phyloP scores from a whole-genome alignment of 2,113 vertebrate species.

The Fukomys damarensis region DNA sequence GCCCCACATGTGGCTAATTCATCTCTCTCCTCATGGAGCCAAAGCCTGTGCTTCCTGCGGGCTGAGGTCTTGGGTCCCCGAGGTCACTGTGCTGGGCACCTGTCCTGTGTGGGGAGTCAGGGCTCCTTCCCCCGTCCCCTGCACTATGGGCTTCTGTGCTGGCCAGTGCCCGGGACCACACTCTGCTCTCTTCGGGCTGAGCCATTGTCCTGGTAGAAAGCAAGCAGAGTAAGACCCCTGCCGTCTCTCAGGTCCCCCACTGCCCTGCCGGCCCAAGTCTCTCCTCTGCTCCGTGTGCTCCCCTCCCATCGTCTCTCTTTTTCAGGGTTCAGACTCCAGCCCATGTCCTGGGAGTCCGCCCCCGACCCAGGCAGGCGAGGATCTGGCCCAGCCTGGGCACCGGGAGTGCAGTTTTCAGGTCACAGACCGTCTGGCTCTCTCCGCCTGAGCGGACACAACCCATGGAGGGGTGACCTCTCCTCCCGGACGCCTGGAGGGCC shows the following conservation, averaged over 20 bases:
- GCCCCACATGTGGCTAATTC: neutral
- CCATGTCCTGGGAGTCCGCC: neutral
- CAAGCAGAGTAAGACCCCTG: neutral
- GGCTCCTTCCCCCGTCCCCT: neutral
- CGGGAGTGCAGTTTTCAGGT: constrained; percentile 26
- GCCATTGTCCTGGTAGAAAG: neutral
- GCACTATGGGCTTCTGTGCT: neutral
- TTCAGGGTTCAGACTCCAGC: neutral
- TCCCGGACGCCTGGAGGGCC: constrained; percentile 67
- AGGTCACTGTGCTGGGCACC: neutral
- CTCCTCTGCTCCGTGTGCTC: neutral
- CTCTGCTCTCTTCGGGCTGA: neutral
- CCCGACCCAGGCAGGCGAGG: neutral
- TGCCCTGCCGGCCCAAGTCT: fast-evolving
- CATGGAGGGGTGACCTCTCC: constrained; percentile 54
- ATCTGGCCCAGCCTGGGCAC: neutral
- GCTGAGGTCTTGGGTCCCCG: neutral
- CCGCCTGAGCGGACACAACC: neutral
- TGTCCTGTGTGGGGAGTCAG: neutral
- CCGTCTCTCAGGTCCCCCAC: neutral
- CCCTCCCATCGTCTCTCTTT: neutral
- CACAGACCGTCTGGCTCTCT: constrained; percentile 49
- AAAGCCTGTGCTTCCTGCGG: neutral
- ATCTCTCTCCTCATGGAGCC: neutral
- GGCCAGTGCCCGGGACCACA: no score